phyloP scores from a whole-genome alignment of 2,113 vertebrate species.

The Oreochromis niloticus region DNA sequence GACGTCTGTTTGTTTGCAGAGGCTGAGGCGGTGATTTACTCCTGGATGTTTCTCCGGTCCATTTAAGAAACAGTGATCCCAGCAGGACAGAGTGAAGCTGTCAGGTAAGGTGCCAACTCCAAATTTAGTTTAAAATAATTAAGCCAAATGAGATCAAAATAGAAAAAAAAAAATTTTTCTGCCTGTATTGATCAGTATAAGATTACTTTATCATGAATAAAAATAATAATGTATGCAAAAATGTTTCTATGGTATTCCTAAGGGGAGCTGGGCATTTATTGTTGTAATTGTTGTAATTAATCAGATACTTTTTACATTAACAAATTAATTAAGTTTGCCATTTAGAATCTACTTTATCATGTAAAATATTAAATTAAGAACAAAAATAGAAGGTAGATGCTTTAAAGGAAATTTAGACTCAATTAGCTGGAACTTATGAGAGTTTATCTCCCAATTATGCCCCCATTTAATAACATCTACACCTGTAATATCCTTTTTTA shows the following conservation, averaged over 20 bases:
- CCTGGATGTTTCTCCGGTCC: background rate
- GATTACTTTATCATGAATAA: background rate
- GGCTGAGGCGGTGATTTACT: background rate
- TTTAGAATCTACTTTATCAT: background rate
- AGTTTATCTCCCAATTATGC: background rate
- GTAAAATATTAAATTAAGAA: background rate
- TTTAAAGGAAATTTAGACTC: background rate
- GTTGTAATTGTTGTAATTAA: background rate
- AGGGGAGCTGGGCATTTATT: background rate
- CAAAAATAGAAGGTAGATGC: background rate
- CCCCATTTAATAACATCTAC: background rate
- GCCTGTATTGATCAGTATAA: background rate
- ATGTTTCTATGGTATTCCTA: background rate
- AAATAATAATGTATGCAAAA: background rate
- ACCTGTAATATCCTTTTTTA: background rate
- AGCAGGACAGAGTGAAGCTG: background rate
- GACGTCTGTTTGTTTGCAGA: background rate
- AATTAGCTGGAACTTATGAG: background rate
- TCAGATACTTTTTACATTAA: background rate
- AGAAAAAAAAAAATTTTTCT: background rate
- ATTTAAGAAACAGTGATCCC: background rate
- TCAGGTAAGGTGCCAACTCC: slow-evolving; percentile 4
- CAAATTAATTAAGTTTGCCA: background rate
- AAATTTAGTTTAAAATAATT: background rate
- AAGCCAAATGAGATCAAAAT: background rate